phyloP scores from a whole-genome alignment of 2,888 invertebrate genomes.

The Hedychridium roseum region DNA sequence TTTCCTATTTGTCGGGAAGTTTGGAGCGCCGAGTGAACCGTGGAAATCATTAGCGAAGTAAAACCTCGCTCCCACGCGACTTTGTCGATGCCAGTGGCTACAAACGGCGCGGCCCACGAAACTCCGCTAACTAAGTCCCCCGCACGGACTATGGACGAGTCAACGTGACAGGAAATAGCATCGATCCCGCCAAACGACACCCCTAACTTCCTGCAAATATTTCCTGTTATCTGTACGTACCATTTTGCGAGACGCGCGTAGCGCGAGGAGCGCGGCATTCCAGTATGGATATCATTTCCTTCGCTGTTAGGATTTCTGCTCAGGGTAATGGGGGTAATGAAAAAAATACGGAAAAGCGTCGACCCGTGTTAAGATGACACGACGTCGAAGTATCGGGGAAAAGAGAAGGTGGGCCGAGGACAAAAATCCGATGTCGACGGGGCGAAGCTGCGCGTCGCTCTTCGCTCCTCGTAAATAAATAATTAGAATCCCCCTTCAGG shows the following conservation, averaged over 20 bases:
- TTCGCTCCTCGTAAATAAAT: constrained; percentile 37
- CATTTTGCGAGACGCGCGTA: no score
- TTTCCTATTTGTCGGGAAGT: constrained; percentile 58
- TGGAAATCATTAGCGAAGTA: constrained; percentile 47
- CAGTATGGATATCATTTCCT: no score
- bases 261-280: no score
- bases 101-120: no score
- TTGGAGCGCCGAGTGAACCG: constrained; percentile 54
- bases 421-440: constrained; percentile 15
- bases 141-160: no score
- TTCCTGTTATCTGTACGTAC: no score
- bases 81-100: no score
- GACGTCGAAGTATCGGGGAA: background rate
- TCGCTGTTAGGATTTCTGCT: constrained; percentile 8
- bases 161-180: no score
- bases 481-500: constrained; percentile 41
- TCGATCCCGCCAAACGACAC: no score
- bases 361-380: background rate
- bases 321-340: background rate
- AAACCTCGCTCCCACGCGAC: constrained; percentile 22
- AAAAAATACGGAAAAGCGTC: constrained; percentile 7
- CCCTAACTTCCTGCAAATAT: no score
- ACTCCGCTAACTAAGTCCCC: no score
- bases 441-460: constrained; percentile 9
- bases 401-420: constrained; percentile 7